A percentile compares a stretch with the other conserved stretches of the same genome.
These are phyloP conservation scores for Echinarachnius parma DNA, from an alignment of 53 echinoderm and acorn worm species.

Conservation along the genomic window DNA sequence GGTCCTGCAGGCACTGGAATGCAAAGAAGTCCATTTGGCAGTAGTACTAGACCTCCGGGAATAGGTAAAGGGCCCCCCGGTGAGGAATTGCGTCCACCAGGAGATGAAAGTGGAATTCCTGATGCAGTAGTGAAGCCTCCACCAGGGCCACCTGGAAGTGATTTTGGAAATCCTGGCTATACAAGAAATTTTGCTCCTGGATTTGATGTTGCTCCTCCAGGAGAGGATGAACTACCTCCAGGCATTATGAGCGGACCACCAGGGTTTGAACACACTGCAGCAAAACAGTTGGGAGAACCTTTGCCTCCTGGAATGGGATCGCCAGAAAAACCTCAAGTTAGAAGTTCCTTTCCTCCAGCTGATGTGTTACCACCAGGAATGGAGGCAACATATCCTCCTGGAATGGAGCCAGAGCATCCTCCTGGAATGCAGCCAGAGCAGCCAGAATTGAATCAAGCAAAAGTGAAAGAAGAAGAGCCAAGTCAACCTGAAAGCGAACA, in stretches of 20 bases:
- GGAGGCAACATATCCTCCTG: conserved; percentile 29
- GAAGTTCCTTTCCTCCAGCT: not conserved
- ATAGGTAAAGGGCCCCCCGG: conserved; percentile 11
- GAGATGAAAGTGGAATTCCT: not conserved
- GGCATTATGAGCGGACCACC: conserved; percentile 2
- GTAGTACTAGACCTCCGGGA: conserved; percentile 3
- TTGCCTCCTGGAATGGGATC: conserved; percentile 34
- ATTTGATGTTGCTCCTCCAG: conserved; percentile 24
- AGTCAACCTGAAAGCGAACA: not conserved
- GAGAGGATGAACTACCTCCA: conserved; percentile 9
- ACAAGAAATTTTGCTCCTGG: not conserved
- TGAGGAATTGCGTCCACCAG: conserved; percentile 13
- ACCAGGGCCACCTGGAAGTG: not conserved
- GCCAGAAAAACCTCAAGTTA: not conserved
- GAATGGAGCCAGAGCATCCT: conserved; percentile 29
- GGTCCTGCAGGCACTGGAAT: conserved; percentile 9
- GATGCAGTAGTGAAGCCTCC: not conserved
- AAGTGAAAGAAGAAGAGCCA: not conserved
- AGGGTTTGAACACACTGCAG: conserved; percentile 3
- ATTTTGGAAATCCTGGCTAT: too few species aligned
- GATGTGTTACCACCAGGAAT: conserved; percentile 14
- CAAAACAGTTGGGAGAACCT: conserved; percentile 15
- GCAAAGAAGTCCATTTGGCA: conserved; percentile 3
- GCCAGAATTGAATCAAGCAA: too few species aligned
- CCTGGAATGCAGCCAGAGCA: conserved; percentile 35